Evolutionary conservation across 2,113 vertebrate species (phyloP).

Genomic region (Pterocles orientalis): DNA sequence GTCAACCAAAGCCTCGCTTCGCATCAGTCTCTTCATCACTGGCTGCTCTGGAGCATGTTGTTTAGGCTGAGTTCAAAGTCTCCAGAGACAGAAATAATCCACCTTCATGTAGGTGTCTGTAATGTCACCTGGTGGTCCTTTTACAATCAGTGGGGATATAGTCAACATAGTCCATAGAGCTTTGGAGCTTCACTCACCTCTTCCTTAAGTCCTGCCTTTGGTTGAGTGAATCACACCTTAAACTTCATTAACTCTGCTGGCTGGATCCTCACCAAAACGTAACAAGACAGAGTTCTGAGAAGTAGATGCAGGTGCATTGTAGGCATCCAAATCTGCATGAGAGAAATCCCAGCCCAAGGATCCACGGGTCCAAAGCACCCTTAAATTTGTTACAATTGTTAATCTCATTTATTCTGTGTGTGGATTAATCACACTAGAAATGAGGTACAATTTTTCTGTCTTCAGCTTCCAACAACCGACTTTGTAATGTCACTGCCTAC

Average conservation of each 20-base stretch:
- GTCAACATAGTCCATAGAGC: neutral
- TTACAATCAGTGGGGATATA: neutral
- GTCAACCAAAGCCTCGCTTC: neutral
- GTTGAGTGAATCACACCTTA: neutral
- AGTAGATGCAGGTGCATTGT: neutral
- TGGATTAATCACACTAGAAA: conserved; percentile 2
- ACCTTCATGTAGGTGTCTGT: neutral
- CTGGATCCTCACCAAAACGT: neutral
- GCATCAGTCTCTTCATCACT: neutral
- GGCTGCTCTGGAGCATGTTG: neutral
- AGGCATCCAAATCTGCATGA: neutral
- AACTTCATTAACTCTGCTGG: neutral
- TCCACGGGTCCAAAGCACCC: neutral
- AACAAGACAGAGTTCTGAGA: neutral
- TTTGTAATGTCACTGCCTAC: neutral
- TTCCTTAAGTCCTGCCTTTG: neutral
- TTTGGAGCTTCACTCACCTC: neutral
- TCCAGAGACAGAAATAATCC: neutral
- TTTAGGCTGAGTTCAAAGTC: neutral
- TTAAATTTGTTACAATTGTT: neutral
- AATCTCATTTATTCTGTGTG: neutral
- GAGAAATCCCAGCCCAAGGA: neutral
- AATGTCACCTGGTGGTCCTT: neutral
- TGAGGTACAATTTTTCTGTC: neutral
- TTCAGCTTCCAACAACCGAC: neutral